Evolutionary conservation across 2,113 vertebrate species (phyloP).

Genomic region (Pelusios castaneus): DNA sequence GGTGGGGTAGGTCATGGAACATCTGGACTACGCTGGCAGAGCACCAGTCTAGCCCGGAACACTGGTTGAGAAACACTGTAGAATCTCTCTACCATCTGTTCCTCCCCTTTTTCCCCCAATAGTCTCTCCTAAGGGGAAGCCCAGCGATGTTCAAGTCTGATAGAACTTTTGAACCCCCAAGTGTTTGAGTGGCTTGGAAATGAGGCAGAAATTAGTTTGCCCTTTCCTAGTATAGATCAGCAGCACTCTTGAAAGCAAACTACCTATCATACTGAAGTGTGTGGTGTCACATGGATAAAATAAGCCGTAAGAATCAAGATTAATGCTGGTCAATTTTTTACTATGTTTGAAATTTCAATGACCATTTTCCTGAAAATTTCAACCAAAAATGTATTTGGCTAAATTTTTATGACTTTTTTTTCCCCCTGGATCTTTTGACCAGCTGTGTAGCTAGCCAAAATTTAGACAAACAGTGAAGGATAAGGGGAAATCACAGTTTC

Average conservation of each 20-base stretch:
- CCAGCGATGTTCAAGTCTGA: not conserved
- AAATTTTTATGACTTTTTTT: not conserved
- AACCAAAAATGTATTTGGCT: not conserved
- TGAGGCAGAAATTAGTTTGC: conserved; percentile 37
- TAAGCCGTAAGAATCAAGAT: not conserved
- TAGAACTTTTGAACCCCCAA: conserved; percentile 17
- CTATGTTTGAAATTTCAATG: not conserved
- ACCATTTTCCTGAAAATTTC: not conserved
- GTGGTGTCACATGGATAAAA: not conserved
- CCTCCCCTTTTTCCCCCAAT: not conserved
- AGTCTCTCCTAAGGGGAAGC: not conserved
- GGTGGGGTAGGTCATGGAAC: too few relatives aligned
- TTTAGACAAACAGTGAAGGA: not conserved
- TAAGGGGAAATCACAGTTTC: not conserved
- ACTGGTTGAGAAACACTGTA: too few relatives aligned
- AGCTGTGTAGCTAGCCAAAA: not conserved
- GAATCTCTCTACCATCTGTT: not conserved
- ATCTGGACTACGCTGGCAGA: too few relatives aligned
- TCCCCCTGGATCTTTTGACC: too few relatives aligned
- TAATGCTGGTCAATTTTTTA: not conserved
- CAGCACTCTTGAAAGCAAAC: not conserved
- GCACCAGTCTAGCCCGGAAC: too few relatives aligned
- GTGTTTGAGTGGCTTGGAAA: not conserved
- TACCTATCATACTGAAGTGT: not conserved
- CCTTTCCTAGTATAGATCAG: conserved; percentile 17